Conservation (phyloP, 2,888 invertebrate genomes). For the Hyposoter dolosus region DNA sequence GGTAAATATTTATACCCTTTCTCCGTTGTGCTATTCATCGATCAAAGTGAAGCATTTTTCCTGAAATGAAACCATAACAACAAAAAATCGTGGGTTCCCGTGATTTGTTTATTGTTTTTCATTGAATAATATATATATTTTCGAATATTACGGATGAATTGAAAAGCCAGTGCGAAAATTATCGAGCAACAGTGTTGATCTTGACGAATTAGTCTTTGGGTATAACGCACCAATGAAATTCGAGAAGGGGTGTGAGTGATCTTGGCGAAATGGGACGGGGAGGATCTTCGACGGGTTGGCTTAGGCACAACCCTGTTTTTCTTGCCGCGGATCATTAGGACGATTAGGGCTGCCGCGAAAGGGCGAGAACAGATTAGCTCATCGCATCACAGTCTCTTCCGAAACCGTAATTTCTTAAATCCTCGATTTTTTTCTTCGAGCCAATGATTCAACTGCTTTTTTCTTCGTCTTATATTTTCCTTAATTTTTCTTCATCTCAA, state of each 20-base stretch:
- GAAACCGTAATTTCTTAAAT: constrained; percentile 61
- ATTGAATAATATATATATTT: not conserved
- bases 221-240: constrained; percentile 72
- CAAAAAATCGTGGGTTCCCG: not conserved
- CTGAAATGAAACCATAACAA: not conserved
- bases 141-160: not conserved
- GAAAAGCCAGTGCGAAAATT: constrained; percentile 76
- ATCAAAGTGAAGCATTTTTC: not conserved
- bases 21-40: not conserved
- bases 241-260: constrained; percentile 72
- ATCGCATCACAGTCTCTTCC: constrained; percentile 45
- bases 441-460: constrained; percentile 49
- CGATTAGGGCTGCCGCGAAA: constrained; percentile 82
- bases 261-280: constrained; percentile 75
- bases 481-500: constrained; percentile 20
- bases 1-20: not conserved
- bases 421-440: constrained; percentile 52
- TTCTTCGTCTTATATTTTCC: constrained; percentile 30
- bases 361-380: constrained; percentile 82
- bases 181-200: constrained; percentile 74
- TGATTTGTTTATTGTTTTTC: not conserved
- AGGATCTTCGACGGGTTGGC: constrained; percentile 79
- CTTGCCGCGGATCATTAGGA: constrained; percentile 84
- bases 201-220: constrained; percentile 75
- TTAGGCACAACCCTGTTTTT: constrained; percentile 83